These are phyloP conservation scores for Ceratina calcarata DNA, from an alignment of 1,140 invertebrate genomes.

Conservation along the genomic window DNA sequence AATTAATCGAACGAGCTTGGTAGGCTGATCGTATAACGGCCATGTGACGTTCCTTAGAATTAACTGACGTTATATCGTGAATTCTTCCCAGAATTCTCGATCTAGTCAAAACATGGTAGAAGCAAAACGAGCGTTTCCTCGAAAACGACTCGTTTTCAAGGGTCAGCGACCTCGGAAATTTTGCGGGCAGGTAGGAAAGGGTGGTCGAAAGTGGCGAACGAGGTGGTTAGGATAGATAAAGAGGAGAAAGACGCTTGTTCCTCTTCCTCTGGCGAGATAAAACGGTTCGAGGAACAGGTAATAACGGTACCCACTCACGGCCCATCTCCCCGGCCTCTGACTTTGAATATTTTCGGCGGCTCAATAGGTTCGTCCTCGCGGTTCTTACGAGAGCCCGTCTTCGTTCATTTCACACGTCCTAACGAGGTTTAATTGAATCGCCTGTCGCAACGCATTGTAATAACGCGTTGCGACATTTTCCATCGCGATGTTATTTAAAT, in stretches of 20 bases:
- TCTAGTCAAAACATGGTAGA: not conserved
- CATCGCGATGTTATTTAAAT: conserved; percentile 11
- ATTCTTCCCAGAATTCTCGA: conserved; percentile 1
- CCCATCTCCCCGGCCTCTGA: conserved; percentile 31
- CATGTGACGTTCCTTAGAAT: too few species aligned
- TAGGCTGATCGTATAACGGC: too few species aligned
- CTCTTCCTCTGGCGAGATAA: conserved; percentile 29
- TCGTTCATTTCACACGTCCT: not conserved
- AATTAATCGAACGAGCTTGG: too few species aligned
- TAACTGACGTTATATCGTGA: too few species aligned
- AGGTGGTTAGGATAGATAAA: not conserved
- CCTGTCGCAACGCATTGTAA: not conserved
- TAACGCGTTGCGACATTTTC: conserved; percentile 2
- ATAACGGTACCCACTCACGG: conserved; percentile 54
- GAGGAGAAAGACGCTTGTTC: conserved; percentile 9
- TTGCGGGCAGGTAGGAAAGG: conserved; percentile 29
- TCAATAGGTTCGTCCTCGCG: conserved; percentile 9
- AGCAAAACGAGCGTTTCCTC: conserved; percentile 8
- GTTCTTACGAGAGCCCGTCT: not conserved
- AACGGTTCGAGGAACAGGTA: conserved; percentile 57
- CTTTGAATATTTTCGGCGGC: conserved; percentile 30
- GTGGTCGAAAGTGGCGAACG: not conserved
- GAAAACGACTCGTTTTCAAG: conserved; percentile 38
- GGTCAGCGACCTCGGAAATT: conserved; percentile 53
- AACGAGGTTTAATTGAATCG: conserved; percentile 37